Evolutionary conservation across 2,797 vertebrate species (phyloP).

Genomic region (Enteromius fasciolatus): DNA sequence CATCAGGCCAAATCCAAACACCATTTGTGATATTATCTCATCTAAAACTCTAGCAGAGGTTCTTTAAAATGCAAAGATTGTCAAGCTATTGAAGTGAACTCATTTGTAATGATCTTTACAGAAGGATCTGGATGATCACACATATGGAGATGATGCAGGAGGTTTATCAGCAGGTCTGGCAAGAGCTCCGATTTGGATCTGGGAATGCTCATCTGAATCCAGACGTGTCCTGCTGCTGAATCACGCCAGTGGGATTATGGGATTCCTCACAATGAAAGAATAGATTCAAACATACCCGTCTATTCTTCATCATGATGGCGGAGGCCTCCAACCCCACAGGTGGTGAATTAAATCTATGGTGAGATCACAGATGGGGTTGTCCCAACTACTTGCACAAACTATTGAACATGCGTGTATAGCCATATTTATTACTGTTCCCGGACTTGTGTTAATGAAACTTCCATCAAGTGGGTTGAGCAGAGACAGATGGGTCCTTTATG

Average conservation of each 20-base stretch:
- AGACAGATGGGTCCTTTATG: slow-evolving; percentile 16
- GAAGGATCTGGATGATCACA: neutral
- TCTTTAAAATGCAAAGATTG: neutral
- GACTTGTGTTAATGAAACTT: neutral
- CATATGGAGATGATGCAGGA: neutral
- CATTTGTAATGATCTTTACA: neutral
- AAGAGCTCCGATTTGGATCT: slow-evolving; percentile 17
- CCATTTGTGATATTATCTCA: too few species aligned
- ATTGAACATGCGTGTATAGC: neutral
- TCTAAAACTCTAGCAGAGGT: neutral
- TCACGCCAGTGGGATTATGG: slow-evolving; percentile 33
- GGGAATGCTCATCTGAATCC: neutral
- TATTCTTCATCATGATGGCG: neutral
- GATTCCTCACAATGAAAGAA: slow-evolving; percentile 26
- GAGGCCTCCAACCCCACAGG: slow-evolving; percentile 23
- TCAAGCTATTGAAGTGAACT: neutral
- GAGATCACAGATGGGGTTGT: slow-evolving; percentile 39
- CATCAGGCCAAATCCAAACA: neutral
- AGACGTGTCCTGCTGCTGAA: slow-evolving; percentile 27
- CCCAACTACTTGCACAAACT: slow-evolving; percentile 9
- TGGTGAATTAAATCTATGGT: slow-evolving; percentile 31
- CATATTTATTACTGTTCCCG: slow-evolving; percentile 9
- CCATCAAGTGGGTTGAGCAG: neutral
- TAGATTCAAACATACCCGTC: slow-evolving; percentile 23
- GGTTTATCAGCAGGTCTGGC: slow-evolving; percentile 24